Percentiles rank a stretch among this genome's conserved stretches.
Evolutionary conservation across 1,140 invertebrate genomes (phyloP).

Genomic region (Drosophila ercepeae): DNA sequence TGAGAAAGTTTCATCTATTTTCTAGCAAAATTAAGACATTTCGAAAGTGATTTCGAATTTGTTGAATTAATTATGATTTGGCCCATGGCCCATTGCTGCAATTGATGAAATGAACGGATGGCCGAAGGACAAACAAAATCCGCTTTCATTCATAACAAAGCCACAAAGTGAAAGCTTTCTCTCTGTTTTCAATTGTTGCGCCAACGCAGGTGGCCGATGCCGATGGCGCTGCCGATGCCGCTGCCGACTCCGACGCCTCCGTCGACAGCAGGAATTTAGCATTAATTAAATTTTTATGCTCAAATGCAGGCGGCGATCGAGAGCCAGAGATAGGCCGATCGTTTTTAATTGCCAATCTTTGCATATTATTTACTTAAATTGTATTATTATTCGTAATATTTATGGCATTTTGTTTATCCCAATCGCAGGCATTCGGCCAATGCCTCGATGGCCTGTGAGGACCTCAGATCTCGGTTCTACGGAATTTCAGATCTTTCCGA

Average conservation of each 20-base stretch:
- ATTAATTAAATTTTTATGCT: slow-evolving; percentile 71
- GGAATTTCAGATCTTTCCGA: not conserved
- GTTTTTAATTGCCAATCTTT: slow-evolving; percentile 40
- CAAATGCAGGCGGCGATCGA: slow-evolving; percentile 53
- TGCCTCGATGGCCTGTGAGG: slow-evolving; percentile 27
- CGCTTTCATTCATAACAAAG: slow-evolving; percentile 34
- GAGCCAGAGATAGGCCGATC: slow-evolving; percentile 20
- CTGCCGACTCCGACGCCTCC: not conserved
- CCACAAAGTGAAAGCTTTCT: slow-evolving; percentile 26
- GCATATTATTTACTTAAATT: slow-evolving; percentile 58
- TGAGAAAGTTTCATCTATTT: not conserved
- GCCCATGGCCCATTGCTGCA: not conserved
- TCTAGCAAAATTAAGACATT: not conserved
- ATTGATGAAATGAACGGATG: slow-evolving; percentile 3
- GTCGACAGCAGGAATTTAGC: slow-evolving; percentile 48
- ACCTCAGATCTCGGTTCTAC: not conserved
- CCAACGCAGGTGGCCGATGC: not conserved
- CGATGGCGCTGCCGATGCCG: not conserved
- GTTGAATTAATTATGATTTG: not conserved
- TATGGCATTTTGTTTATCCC: slow-evolving; percentile 61
- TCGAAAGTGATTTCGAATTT: not conserved
- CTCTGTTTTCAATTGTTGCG: slow-evolving; percentile 45
- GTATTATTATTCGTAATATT: slow-evolving; percentile 58
- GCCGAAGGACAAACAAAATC: slow-evolving; percentile 3
- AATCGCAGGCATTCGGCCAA: slow-evolving; percentile 52